These are phyloP conservation scores for Puntigrus tetrazona DNA, from an alignment of 2,113 vertebrate genomes.

Conservation along the genomic window DNA sequence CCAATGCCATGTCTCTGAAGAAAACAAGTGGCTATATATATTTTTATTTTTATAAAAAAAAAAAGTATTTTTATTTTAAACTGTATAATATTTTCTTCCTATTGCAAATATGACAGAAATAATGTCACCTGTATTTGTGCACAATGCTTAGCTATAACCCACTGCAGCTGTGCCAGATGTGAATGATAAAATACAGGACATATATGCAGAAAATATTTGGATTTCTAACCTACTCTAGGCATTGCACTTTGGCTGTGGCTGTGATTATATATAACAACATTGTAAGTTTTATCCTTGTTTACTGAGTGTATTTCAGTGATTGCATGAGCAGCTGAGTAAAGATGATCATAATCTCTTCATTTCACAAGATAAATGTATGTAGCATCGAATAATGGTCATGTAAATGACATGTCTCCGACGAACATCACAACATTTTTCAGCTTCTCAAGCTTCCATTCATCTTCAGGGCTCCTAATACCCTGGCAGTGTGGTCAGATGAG, in stretches of 20 bases:
- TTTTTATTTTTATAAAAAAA: too few relatives aligned
- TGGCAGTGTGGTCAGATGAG: slow-evolving; percentile 37
- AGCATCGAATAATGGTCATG: background rate
- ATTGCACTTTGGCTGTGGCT: slow-evolving; percentile 3
- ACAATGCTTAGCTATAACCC: background rate
- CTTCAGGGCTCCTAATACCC: slow-evolving; percentile 5
- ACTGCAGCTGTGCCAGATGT: slow-evolving; percentile 52
- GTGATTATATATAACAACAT: background rate
- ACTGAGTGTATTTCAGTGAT: background rate
- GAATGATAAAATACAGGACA: slow-evolving; percentile 33
- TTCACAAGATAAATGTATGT: background rate
- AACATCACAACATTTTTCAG: too few relatives aligned
- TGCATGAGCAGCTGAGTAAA: background rate
- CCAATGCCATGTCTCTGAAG: too few relatives aligned
- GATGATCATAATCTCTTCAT: background rate
- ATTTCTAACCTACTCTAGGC: slow-evolving; percentile 30
- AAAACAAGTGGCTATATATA: too few relatives aligned
- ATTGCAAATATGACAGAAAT: background rate
- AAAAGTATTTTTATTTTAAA: too few relatives aligned
- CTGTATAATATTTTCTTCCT: background rate
- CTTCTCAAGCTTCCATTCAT: background rate
- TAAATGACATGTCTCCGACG: too few relatives aligned
- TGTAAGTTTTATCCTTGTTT: background rate
- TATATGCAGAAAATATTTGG: slow-evolving; percentile 50
- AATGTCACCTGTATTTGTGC: background rate